Percentiles rank a stretch among this genome's conserved stretches.
Evolutionary conservation across 2,797 vertebrate species (phyloP).

Genomic region (Danionella dracula): DNA sequence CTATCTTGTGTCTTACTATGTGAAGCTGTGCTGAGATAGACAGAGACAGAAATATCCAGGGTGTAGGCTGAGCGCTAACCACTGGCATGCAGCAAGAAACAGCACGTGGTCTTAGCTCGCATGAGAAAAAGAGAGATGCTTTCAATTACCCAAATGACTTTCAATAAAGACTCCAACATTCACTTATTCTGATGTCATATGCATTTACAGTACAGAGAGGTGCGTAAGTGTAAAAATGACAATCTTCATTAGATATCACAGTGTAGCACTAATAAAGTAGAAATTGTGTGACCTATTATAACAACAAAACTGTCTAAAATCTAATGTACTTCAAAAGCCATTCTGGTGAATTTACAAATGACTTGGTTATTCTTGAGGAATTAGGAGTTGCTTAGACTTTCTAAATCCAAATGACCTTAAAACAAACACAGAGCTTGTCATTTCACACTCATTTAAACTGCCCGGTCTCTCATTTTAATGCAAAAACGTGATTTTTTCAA

Average conservation of each 20-base stretch:
- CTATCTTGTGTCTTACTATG: no score
- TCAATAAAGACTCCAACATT: constrained; percentile 56
- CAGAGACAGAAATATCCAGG: no score
- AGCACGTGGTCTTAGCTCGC: constrained; percentile 57
- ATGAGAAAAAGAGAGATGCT: constrained; percentile 22
- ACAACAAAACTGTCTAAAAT: no score
- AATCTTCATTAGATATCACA: no score
- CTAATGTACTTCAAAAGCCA: background rate
- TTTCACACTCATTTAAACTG: background rate
- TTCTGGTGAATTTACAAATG: background rate
- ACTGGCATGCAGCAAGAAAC: constrained; percentile 75
- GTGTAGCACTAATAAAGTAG: no score
- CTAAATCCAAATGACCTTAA: background rate
- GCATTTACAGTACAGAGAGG: constrained; percentile 50
- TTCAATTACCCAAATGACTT: constrained; percentile 2
- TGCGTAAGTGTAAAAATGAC: background rate
- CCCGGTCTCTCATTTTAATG: background rate
- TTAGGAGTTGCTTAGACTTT: constrained; percentile 15
- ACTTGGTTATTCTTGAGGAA: background rate
- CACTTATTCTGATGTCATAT: constrained; percentile 60
- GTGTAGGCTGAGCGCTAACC: constrained; percentile 70
- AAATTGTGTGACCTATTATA: no score
- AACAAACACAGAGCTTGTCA: constrained; percentile 11
- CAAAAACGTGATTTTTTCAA: no score
- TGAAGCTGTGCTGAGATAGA: no score